phyloP scores from a whole-genome alignment of 2,797 vertebrate genomes.

The Fundulus diaphanus region DNA sequence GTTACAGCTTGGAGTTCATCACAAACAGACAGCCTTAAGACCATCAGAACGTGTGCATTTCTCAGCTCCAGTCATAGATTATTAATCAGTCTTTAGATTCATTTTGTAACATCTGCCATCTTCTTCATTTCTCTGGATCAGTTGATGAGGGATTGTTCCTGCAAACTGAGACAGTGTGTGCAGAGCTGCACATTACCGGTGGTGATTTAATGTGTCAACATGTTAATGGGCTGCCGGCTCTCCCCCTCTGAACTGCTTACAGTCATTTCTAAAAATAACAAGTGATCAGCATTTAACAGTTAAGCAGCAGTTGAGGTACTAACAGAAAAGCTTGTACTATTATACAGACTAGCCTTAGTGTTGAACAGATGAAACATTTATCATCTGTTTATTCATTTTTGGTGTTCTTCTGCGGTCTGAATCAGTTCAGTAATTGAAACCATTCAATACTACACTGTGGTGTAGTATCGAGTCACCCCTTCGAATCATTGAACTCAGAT shows the following conservation, averaged over 20 bases:
- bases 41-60: not conserved
- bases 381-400: too few relatives aligned
- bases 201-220: conserved; percentile 22
- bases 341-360: not conserved
- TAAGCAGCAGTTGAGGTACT: not conserved
- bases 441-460: too few relatives aligned
- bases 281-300: not conserved
- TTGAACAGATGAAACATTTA: too few relatives aligned
- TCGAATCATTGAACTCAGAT: too few relatives aligned
- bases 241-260: not conserved
- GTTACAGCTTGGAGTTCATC: conserved; percentile 70
- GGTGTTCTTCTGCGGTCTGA: too few relatives aligned
- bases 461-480: too few relatives aligned
- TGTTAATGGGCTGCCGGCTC: conserved; percentile 5
- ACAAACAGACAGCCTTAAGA: conserved; percentile 47
- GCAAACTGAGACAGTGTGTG: conserved; percentile 15
- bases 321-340: not conserved
- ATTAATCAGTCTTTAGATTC: conserved; percentile 51
- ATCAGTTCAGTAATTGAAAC: too few relatives aligned
- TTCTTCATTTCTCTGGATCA: conserved; percentile 14
- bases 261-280: conserved; percentile 10
- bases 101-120: conserved; percentile 25
- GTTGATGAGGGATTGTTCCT: conserved; percentile 9
- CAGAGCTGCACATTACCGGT: conserved; percentile 3
- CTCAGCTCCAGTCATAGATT: conserved; percentile 36